Conservation (phyloP, 2,888 invertebrate genomes). For the Acronicta alni region DNA sequence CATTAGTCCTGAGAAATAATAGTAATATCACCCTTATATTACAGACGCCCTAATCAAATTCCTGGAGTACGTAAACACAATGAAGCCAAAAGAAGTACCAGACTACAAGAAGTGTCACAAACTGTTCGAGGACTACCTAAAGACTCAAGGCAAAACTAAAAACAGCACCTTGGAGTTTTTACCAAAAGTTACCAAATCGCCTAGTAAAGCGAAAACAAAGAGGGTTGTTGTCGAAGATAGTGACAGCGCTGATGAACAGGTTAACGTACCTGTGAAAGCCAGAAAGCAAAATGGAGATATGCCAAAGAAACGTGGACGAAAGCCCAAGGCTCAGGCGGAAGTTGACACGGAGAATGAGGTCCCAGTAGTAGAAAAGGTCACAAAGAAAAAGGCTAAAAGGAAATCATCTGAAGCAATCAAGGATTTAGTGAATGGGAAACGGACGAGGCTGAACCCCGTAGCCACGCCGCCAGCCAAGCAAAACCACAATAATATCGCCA, state of each 20-base stretch:
- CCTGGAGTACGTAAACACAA: conserved; percentile 91
- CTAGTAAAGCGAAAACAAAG: conserved; percentile 57
- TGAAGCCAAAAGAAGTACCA: conserved; percentile 92
- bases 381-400: conserved; percentile 64
- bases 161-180: conserved; percentile 90
- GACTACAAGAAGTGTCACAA: conserved; percentile 93
- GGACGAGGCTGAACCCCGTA: conserved; percentile 72
- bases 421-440: conserved; percentile 75
- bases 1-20: too few species aligned
- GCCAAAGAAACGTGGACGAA: conserved; percentile 57
- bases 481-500: conserved; percentile 79
- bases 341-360: conserved; percentile 72
- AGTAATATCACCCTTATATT: background rate
- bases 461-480: conserved; percentile 80
- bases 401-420: conserved; percentile 73
- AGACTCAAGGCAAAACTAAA: conserved; percentile 88
- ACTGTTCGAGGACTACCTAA: conserved; percentile 91
- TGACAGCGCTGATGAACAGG: conserved; percentile 50
- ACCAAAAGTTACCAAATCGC: conserved; percentile 56
- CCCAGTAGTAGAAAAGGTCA: conserved; percentile 61
- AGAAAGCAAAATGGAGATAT: conserved; percentile 51
- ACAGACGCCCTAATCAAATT: conserved; percentile 90
- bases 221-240: conserved; percentile 43
- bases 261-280: conserved; percentile 44
- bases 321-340: conserved; percentile 53